Evolutionary conservation across 2,888 invertebrate genomes (phyloP), one percentile per base, ranked within the genome.

Genomic region (Hoplodrina blanda): DNA sequence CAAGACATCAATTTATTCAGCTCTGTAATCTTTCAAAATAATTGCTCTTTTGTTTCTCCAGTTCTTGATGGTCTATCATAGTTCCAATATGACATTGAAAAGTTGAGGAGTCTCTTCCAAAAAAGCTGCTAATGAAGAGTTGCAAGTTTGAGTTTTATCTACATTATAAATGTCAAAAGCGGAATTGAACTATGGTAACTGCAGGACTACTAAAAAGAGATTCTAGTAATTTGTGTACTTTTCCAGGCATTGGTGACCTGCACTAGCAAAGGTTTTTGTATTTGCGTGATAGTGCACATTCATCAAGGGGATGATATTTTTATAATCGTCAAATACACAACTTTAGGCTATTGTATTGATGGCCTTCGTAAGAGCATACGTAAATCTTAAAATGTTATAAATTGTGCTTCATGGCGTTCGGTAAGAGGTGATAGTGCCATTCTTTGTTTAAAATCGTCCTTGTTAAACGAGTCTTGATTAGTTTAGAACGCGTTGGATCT

Each of bases 181-280:
- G 5, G 17, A 17, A 46, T 46, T 46, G 5, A 11, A 41, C 1
- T 41, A 13, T 41, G 13, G 41, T 13, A 41, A 41, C 5, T 17
- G 46, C 6, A 46, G 15, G 46, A 17, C 17, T 17, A 46, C 5
- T 46, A 46, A 17, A 46, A 5, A 44, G 4, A 44, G 1, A 46
- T 46, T 46, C 11, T 46, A 17, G 46, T 46, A 0, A 17, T 17
- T 44, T 44, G 13, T 37, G 37, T 37, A 37, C 37, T 37, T 37
- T 37, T 44, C 15, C 44, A 44, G 44, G 13, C 46, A 46, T 25
- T 3, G 4, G 41, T 25, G 17, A 17, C 41, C 44, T 46, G 44
- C 11, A 61, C 25, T 6, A 64, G 17, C 25, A 25, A 53, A 72
- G 49, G 41, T 25, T 55, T 63, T 19, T 25, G 6, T n/a, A 41